Percentiles rank a stretch among this genome's conserved stretches.
These are phyloP conservation scores for Columbina picui DNA, from an alignment of 2,113 vertebrate genomes.

Conservation along the genomic window DNA sequence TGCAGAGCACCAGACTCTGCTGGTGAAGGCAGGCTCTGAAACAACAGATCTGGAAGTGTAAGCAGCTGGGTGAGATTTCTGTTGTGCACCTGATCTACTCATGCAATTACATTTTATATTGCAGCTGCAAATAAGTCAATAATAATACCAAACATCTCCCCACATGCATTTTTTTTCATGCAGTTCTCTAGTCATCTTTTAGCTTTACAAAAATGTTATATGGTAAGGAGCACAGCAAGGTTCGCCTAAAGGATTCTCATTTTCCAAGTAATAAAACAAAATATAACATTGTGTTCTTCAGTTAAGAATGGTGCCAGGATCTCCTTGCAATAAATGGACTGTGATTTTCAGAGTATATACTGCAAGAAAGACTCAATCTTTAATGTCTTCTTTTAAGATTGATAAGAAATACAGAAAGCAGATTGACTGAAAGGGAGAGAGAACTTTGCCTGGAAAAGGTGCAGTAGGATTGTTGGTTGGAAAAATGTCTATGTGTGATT, in stretches of 20 bases:
- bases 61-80: not conserved
- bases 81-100: not conserved
- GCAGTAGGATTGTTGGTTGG: not conserved
- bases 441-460: not conserved
- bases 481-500: not conserved
- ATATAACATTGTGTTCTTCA: not conserved
- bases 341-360: not conserved
- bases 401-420: not conserved
- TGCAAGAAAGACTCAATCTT: not conserved
- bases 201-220: not conserved
- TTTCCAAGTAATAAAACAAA: not conserved
- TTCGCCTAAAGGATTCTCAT: not conserved
- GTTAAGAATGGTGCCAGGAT: not conserved
- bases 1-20: not conserved
- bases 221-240: not conserved
- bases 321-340: not conserved
- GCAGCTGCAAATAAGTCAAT: not conserved
- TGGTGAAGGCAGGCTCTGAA: not conserved
- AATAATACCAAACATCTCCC: not conserved
- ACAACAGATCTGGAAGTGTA: not conserved
- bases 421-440: not conserved
- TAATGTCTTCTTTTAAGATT: not conserved
- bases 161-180: rapidly evolving
- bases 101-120: not conserved
- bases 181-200: not conserved